These are phyloP conservation scores for Sanderia malayensis DNA, from an alignment of 30 jellyfish, hydroid and myxozoan genomes.

Conservation along the genomic window DNA sequence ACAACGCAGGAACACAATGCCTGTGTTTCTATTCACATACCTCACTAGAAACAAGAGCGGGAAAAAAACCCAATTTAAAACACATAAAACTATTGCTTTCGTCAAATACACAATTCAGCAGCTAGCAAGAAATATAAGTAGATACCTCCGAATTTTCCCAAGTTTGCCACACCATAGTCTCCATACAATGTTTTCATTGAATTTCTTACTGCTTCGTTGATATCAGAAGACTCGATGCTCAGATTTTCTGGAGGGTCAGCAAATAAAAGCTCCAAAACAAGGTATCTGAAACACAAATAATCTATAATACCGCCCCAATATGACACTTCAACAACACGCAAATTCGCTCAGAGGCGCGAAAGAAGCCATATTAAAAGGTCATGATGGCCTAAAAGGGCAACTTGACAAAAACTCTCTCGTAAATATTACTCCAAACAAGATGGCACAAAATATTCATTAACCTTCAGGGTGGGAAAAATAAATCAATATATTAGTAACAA, in stretches of 20 bases:
- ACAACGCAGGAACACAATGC: slow-evolving; percentile 29
- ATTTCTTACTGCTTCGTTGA: not conserved
- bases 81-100: not conserved
- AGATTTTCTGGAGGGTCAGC: not conserved
- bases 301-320: too few relatives aligned
- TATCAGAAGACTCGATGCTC: not conserved
- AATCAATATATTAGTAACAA: too few relatives aligned
- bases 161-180: not conserved
- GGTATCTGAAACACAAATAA: not conserved
- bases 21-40: slow-evolving; percentile 38
- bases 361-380: too few relatives aligned
- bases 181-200: not conserved
- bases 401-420: too few relatives aligned
- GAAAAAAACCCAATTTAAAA: not conserved
- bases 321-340: too few relatives aligned
- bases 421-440: too few relatives aligned
- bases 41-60: slow-evolving; percentile 25
- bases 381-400: too few relatives aligned
- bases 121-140: not conserved
- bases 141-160: not conserved
- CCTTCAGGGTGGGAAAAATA: too few relatives aligned
- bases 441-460: too few relatives aligned
- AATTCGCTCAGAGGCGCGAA: too few relatives aligned
- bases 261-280: not conserved
- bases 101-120: not conserved